Evolutionary conservation across 2,888 invertebrate species (phyloP), one percentile per base, ranked within the genome.

Genomic region (Aphidius colemani): DNA sequence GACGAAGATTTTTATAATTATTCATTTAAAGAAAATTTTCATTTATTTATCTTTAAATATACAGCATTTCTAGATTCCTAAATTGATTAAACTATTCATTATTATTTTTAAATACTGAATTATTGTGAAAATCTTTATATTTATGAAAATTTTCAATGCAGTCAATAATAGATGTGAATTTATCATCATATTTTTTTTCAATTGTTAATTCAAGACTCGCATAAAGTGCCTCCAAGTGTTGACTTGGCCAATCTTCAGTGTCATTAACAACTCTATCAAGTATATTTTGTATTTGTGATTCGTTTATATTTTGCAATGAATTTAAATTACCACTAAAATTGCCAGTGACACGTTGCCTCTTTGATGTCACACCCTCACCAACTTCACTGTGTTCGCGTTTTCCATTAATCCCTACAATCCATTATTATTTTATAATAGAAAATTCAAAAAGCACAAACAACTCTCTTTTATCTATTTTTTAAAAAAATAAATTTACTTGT

Each of bases 201-300:
- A 73, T 55, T 5, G 69, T 68, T 6, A 70, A 56, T 50, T 78
- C 75, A 41, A 78, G 59, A 1, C 70, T 71, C 3, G 72, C 67
- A 55, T 70, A 77, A 6, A 78, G 66, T 53, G 69, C 69, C 55
- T 80, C 79, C 9, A 81, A 59, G 13, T 74, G 73, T 53, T 71
- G 69, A 56, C 75, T 75, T 0, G 71, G 62, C 80, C 80, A 81
- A n/a, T 70, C 68, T 6, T 77, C 74, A 2, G 81, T 80, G 9
- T 70, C 56, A 8, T 59, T 59, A 6, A 74, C 72, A 13, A 73
- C 67, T 55, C 70, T 72, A 43, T 69, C 69, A 5, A 81, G 65
- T 30, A 81, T 40, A 7, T 74, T 68, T 49, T 78, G 73, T 2
- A 75, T 70, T 61, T 78, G 74, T 0, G 62, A 55, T 6, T 72